Evolutionary conservation across 2,797 vertebrate genomes (phyloP), one percentile per base, ranked within the genome.

Genomic region (Huso huso): DNA sequence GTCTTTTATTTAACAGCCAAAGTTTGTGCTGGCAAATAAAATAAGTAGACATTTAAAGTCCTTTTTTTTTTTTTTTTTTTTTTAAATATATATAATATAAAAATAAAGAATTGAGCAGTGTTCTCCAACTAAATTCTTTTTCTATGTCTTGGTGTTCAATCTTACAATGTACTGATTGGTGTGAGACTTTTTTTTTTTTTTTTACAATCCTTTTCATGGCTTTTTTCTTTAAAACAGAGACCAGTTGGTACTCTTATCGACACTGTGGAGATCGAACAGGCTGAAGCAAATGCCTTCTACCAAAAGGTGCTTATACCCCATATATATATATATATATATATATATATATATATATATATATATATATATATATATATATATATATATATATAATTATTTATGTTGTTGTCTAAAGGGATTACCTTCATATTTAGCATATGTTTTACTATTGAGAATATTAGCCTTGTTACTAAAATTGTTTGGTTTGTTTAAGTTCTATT

Each of bases 181-280:
- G 49, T 52, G 58, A 6, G 3, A 10, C 15, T 49, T 12, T 18
- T 49, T 12, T 49, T n/a, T 67, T 51, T 6, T 37, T 37, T 37
- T 62, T 51, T 6, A 6, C 15, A 37, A 61, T 62, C 37, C 37
- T 48, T 68, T 48, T 48, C 8, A 48, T 13, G 49, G 13, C 12
- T 55, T 66, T 71, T 13, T 10, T 69, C 61, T 71, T 66, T 4
- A 66, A 57, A 76, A 13, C 79, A 87, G 86, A 84, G 79, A 73
- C 85, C 87, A 48, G 85, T 83, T 13, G 86, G 82, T 48, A 81
- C 83, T 80, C 74, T 91, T 82, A 90, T 90, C 57, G 88, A 90
- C 12, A 37, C 78, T 7, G 8, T 81, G 66, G 90, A 90, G 66
- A 63, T 76, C 0, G 88, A 89, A 76, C 37, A 37, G 37, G 58